Evolutionary conservation across 2,797 vertebrate genomes (phyloP).

Genomic region (Platyrinchus mystaceus): DNA sequence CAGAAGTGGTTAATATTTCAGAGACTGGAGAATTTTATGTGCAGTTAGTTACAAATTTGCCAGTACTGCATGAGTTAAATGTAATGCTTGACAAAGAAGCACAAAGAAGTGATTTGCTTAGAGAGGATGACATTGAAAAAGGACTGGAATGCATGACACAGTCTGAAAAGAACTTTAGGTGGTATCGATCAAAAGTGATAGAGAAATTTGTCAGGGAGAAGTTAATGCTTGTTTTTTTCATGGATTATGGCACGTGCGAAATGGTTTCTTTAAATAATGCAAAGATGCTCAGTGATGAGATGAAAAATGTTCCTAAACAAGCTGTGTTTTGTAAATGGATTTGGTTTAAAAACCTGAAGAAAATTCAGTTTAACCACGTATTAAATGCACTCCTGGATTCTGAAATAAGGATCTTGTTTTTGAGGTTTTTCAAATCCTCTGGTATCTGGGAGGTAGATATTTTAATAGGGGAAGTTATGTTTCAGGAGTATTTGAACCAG

Average conservation of each 20-base stretch:
- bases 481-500: constrained; percentile 56
- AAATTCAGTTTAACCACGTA: neutral
- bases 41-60: constrained; percentile 66
- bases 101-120: constrained; percentile 15
- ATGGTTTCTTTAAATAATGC: constrained; percentile 60
- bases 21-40: constrained; percentile 73
- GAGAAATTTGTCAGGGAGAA: constrained; percentile 29
- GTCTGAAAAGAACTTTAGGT: constrained; percentile 58
- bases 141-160: constrained; percentile 78
- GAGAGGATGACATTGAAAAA: constrained; percentile 64
- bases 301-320: constrained; percentile 70
- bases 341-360: constrained; percentile 47
- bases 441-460: constrained; percentile 81
- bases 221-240: constrained; percentile 72
- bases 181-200: constrained; percentile 76
- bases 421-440: constrained; percentile 57
- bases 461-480: constrained; percentile 48
- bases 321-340: constrained; percentile 77
- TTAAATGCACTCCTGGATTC: constrained; percentile 48
- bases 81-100: constrained; percentile 59
- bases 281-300: constrained; percentile 36
- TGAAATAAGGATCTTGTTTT: constrained; percentile 77
- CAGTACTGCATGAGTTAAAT: constrained; percentile 57
- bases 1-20: constrained; percentile 70
- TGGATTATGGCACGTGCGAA: constrained; percentile 76